Base-by-base conservation (phyloP, 1,140 invertebrate species). In the Caenorhabditis remanei region DNA sequence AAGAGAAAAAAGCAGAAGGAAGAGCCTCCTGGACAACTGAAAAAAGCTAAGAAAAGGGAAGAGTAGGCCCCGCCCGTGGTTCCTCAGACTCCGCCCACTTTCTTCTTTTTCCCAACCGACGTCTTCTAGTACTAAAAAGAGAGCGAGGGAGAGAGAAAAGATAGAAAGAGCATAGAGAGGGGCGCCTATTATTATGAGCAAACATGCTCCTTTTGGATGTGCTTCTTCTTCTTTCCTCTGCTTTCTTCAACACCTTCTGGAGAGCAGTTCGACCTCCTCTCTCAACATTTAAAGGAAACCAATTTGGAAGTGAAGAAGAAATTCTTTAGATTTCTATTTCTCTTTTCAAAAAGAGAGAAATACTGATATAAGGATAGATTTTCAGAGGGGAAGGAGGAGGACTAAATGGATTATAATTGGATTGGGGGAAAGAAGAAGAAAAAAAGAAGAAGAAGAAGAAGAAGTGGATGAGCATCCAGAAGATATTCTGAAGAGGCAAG, bases 181-280 rank as follows among this genome's bases (percentile, higher is more conserved):
- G 19, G 19, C 56, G 19, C 71, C 71, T 79, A 79, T 79, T 79
- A 79, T 79, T 79, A 79, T 79, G 71, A 79, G 71, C 71, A 79
- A 79, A 79, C 71, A 79, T 79, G 71, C 19, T n/a, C 6, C 55
- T 58, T 58, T n/a, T 63, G 21, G 21, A 32, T 21, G 19, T n/a
- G 21, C 16, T 14, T 19, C 19, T 8, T 8, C 56, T 58, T 21
- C 21, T 21, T n/a, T 58, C 56, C n/a, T 21, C 21, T 21, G 16
- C 56, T n/a, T 4, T 0, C 56, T 5, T n/a, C 21, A 19, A n/a
- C 56, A 63, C n/a, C 24, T 63, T 63, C 61, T 58, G 16, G 19
- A 58, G 56, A 32, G 32, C 32, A 32, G 32, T 32, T 32, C 32
- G 32, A 32, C 32, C 32, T 32, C 32, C n/a, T 61, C 21, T 8